Base-by-base conservation (phyloP, 2,888 invertebrate genomes). In the Halocaridina rubra region DNA sequence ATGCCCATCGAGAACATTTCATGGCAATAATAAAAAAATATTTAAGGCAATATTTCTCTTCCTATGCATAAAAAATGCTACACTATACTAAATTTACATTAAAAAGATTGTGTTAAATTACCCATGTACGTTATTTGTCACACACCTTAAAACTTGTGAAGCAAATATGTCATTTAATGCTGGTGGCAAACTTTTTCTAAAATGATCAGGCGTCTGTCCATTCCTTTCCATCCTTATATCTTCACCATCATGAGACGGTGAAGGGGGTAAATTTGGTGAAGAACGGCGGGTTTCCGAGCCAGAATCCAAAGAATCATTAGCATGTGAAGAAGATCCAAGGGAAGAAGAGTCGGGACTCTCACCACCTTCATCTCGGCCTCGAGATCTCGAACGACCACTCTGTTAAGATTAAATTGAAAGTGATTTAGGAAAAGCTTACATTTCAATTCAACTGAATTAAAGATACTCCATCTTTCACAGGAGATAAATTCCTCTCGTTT, bases 301-400 rank as follows among this genome's bases (percentile, higher is more conserved):
- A 3, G 87, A 87, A 72, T 88, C 88, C 39, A 88, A 39, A 32
- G 87, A 87, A 67, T 88, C 88, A 69, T 88, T 87, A 46, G 86
- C 88, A 22, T 84, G 86, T 24, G 87, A 87, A 27, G 86, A 86
- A 24, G 86, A 86, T 16, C 88, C 88, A 5, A 88, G 76, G 8
- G 87, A 87, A 32, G 88, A 86, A 27, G 85, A 85, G 78, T 88
- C 88, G n/a, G 87, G 88, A 57, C 88, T 88, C 19, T 88, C 88
- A 1, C 81, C 80, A 22, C 81, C 87, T n/a, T 88, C 87, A 5
- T 86, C 86, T 27, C 88, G 84, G 8, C 82, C 82, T n/a, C 88
- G 80, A 10, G 88, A 88, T 32, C 88, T 81, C 1, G 88, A 88
- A 24, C 88, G 86, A 8, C 87, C 88, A 57, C 80, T 86, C 86